A percentile compares a stretch with the other conserved stretches of the same genome.
These are phyloP conservation scores for Tenthredo mesomela DNA, from an alignment of 2,888 invertebrate species.

Conservation along the genomic window DNA sequence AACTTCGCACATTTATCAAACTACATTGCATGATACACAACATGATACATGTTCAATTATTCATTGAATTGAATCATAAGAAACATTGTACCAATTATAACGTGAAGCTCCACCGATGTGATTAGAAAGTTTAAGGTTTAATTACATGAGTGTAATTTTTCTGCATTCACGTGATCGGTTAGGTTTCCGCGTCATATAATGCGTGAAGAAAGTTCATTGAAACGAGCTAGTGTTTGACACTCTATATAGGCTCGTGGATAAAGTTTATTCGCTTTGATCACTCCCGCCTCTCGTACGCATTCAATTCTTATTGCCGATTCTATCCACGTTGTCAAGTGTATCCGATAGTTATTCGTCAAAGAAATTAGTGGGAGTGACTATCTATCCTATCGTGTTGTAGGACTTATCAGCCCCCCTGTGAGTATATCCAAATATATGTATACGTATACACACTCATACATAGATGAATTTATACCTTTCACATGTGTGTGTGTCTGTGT, in stretches of 20 bases:
- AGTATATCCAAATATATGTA: background rate
- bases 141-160: background rate
- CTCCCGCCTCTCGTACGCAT: constrained; percentile 1
- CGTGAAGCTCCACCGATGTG: background rate
- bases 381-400: constrained; percentile 25
- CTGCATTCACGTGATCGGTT: background rate
- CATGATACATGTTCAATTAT: no score
- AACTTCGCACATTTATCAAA: background rate
- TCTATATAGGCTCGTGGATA: background rate
- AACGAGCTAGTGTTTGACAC: background rate
- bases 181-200: background rate
- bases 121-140: background rate
- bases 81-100: background rate
- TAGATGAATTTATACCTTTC: constrained; percentile 51
- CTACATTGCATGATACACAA: background rate
- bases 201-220: background rate
- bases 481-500: constrained; percentile 41
- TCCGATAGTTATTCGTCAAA: constrained; percentile 41
- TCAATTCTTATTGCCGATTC: constrained; percentile 40
- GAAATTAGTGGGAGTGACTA: constrained; percentile 43
- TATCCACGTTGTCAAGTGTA: constrained; percentile 40
- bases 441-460: constrained; percentile 54
- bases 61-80: background rate
- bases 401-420: constrained; percentile 8
- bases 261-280: constrained; percentile 27